phyloP scores from a whole-genome alignment of 2,113 vertebrate genomes.

The Neolamprologus hecqui region DNA sequence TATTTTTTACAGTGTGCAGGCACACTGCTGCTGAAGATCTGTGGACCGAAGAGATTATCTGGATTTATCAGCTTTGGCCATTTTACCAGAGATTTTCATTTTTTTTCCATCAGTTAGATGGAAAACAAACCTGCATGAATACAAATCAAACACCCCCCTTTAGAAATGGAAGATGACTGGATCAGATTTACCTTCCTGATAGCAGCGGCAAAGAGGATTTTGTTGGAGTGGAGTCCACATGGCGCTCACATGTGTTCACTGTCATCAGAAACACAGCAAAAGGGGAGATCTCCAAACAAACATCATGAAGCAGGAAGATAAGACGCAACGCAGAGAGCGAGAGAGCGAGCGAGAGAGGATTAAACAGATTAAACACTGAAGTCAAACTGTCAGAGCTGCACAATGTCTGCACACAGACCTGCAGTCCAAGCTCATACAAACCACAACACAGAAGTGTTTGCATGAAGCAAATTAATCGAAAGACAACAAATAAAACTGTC shows the following conservation, averaged over 20 bases:
- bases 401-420: neutral
- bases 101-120: neutral
- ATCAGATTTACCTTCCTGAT: constrained; percentile 38
- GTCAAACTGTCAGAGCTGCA: constrained; percentile 19
- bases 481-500: neutral
- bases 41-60: constrained; percentile 54
- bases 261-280: neutral
- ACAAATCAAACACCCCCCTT: constrained; percentile 1
- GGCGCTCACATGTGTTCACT: neutral
- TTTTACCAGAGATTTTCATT: constrained; percentile 42
- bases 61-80: constrained; percentile 54
- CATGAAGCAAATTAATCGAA: neutral
- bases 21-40: constrained; percentile 20
- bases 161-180: constrained; percentile 19
- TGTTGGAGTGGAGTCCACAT: constrained; percentile 24
- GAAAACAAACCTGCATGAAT: constrained; percentile 41
- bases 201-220: constrained; percentile 43
- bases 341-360: neutral
- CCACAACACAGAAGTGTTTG: neutral
- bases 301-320: constrained; percentile 51
- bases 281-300: constrained; percentile 30
- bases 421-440: neutral
- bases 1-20: constrained; percentile 3
- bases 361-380: constrained; percentile 44
- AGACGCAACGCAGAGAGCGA: neutral